These are phyloP conservation scores for Tyria jacobaeae DNA, from an alignment of 2,888 invertebrate genomes.

Conservation along the genomic window DNA sequence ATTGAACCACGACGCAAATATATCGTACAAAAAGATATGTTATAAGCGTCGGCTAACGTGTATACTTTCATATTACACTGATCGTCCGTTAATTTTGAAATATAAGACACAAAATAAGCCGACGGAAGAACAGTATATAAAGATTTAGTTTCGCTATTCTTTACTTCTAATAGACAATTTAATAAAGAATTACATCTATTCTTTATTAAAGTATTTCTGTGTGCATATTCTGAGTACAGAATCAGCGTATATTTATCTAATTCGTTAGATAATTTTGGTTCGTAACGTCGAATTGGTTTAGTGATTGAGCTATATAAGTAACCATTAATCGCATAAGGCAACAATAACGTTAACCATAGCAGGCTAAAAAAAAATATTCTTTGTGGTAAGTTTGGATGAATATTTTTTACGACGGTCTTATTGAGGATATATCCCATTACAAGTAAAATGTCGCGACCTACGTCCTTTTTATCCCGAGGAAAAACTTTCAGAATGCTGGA, in stretches of 20 bases:
- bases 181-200: slow-evolving; percentile 41
- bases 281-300: slow-evolving; percentile 47
- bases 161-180: slow-evolving; percentile 50
- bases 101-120: slow-evolving; percentile 27
- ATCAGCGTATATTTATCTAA: slow-evolving; percentile 29
- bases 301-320: slow-evolving; percentile 51
- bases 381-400: slow-evolving; percentile 39
- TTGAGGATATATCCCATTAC: slow-evolving; percentile 58
- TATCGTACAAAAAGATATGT: slow-evolving; percentile 40
- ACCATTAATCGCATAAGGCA: slow-evolving; percentile 55
- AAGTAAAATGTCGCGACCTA: slow-evolving; percentile 43
- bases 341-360: slow-evolving; percentile 51
- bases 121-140: slow-evolving; percentile 48
- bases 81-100: slow-evolving; percentile 44
- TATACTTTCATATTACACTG: slow-evolving; percentile 43
- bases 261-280: slow-evolving; percentile 40
- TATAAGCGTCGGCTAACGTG: slow-evolving; percentile 41
- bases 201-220: neutral
- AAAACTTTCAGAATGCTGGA: slow-evolving; percentile 47
- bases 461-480: slow-evolving; percentile 32
- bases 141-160: slow-evolving; percentile 22
- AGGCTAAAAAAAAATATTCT: slow-evolving; percentile 45
- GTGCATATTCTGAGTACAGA: slow-evolving; percentile 14
- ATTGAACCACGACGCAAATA: slow-evolving; percentile 59
- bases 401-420: slow-evolving; percentile 37